These are phyloP conservation scores for Macheiramphus alcinus DNA, from an alignment of 2,113 vertebrate species.

Conservation along the genomic window DNA sequence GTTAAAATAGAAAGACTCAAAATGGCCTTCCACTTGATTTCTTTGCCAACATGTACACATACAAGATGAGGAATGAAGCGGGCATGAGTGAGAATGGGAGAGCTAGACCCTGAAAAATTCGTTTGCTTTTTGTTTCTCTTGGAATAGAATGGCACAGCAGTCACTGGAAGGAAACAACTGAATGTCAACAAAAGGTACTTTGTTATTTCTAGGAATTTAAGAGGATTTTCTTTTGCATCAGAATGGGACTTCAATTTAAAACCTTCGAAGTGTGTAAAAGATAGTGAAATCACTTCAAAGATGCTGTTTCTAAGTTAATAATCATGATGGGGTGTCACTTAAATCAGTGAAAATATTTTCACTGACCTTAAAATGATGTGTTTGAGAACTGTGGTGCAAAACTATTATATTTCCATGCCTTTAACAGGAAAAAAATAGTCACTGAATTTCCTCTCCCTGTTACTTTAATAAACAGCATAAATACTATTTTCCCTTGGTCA, in stretches of 20 bases:
- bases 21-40: neutral
- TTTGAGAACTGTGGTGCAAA: neutral
- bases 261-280: neutral
- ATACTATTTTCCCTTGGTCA: neutral
- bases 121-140: neutral
- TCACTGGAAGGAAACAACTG: neutral
- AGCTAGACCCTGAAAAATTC: neutral
- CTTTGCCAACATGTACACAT: neutral
- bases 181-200: neutral
- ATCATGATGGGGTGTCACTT: neutral
- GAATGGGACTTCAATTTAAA: neutral
- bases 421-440: neutral
- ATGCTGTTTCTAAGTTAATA: neutral
- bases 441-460: neutral
- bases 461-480: neutral
- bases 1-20: neutral
- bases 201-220: neutral
- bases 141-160: neutral
- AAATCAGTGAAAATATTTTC: neutral
- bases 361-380: neutral
- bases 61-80: fast-evolving
- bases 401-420: neutral
- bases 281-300: neutral
- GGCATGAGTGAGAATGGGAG: neutral
- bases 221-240: neutral